Conservation (phyloP, 2,113 vertebrate species). For the Ciconia boyciana region DNA sequence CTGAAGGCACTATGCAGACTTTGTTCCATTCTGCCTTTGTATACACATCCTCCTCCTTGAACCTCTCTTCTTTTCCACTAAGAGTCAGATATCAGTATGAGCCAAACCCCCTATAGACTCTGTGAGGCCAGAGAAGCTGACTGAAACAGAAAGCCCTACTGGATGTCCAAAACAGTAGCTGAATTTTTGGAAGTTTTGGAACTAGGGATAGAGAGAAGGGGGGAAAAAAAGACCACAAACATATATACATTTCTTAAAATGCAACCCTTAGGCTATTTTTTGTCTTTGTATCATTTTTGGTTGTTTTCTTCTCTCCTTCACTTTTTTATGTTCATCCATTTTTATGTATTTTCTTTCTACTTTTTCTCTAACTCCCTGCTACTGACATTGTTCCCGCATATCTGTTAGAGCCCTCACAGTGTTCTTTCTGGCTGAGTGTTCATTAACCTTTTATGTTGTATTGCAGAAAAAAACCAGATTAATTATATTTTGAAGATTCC, state of each 20-base stretch:
- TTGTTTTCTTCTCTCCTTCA: not conserved
- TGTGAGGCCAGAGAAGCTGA: not conserved
- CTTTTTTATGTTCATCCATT: not conserved
- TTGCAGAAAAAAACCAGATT: not conserved
- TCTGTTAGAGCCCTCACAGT: not conserved
- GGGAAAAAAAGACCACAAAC: not conserved
- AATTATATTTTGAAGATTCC: not conserved
- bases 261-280: not conserved
- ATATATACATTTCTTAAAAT: not conserved
- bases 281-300: not conserved
- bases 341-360: not conserved
- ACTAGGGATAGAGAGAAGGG: not conserved
- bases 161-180: not conserved
- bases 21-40: not conserved
- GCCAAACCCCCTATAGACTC: not conserved
- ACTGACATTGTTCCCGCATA: not conserved
- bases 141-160: not conserved
- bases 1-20: not conserved
- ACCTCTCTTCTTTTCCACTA: not conserved
- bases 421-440: not conserved
- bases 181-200: not conserved
- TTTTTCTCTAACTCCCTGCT: not conserved
- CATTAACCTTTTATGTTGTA: not conserved
- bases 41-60: not conserved
- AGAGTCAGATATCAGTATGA: not conserved